Conservation (phyloP, 2,113 vertebrate species). For the Pterocles burchelli region DNA sequence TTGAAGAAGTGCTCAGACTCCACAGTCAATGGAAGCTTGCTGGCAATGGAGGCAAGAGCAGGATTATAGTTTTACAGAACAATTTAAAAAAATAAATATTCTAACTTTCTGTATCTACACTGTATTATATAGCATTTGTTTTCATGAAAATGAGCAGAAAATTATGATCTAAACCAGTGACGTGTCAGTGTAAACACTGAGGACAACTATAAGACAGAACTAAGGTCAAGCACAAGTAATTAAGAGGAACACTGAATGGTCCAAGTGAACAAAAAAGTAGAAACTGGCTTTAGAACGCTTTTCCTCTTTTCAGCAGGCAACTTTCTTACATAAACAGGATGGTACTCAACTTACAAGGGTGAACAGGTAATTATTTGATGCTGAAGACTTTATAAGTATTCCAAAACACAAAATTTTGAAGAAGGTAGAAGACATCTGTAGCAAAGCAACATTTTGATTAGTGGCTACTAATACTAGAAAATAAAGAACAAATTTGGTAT, state of each 20-base stretch:
- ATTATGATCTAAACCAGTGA: neutral
- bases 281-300: neutral
- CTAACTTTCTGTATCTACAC: neutral
- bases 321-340: neutral
- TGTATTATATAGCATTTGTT: neutral
- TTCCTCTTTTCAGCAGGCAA: neutral
- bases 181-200: neutral
- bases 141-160: neutral
- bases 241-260: neutral
- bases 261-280: neutral
- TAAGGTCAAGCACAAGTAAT: slow-evolving; percentile 1
- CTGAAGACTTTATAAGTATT: neutral
- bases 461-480: neutral
- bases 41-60: neutral
- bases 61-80: neutral
- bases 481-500: neutral
- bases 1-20: neutral
- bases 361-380: neutral
- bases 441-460: neutral
- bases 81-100: neutral
- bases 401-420: neutral
- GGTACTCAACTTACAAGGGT: neutral
- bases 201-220: neutral
- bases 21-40: neutral
- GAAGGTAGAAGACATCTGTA: neutral